Conservation (phyloP, 2,888 invertebrate species). For the Agrochola macilenta region DNA sequence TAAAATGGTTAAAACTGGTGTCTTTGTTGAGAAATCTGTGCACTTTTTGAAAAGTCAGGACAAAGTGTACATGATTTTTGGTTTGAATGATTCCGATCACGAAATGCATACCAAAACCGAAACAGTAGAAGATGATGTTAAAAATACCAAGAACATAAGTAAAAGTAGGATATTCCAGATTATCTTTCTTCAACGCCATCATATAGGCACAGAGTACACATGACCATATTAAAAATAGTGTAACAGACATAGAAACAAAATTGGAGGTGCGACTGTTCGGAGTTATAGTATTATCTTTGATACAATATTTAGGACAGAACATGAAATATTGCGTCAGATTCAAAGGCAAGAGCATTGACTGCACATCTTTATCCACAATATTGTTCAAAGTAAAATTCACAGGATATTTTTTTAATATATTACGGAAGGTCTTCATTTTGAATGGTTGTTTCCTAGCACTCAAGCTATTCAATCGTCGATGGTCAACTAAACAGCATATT, state of each 20-base stretch:
- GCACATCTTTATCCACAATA: constrained; percentile 25
- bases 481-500: not conserved
- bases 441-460: not conserved
- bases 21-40: constrained; percentile 30
- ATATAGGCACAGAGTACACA: not conserved
- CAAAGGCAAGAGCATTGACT: constrained; percentile 16
- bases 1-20: not conserved
- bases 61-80: constrained; percentile 15
- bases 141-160: not conserved
- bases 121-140: not conserved
- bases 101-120: constrained; percentile 17
- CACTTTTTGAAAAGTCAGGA: constrained; percentile 34
- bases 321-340: constrained; percentile 17
- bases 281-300: constrained; percentile 2
- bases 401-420: not conserved
- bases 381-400: not conserved
- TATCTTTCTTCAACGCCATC: not conserved
- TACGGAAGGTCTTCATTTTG: not conserved
- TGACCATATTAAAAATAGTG: not conserved
- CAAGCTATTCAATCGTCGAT: not conserved
- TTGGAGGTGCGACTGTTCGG: constrained; percentile 5
- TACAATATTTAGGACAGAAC: constrained; percentile 23
- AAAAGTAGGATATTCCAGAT: not conserved
- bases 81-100: not conserved
- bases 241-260: not conserved